These are phyloP conservation scores for Brotula barbata DNA, from an alignment of 2,797 vertebrate genomes.

Conservation along the genomic window DNA sequence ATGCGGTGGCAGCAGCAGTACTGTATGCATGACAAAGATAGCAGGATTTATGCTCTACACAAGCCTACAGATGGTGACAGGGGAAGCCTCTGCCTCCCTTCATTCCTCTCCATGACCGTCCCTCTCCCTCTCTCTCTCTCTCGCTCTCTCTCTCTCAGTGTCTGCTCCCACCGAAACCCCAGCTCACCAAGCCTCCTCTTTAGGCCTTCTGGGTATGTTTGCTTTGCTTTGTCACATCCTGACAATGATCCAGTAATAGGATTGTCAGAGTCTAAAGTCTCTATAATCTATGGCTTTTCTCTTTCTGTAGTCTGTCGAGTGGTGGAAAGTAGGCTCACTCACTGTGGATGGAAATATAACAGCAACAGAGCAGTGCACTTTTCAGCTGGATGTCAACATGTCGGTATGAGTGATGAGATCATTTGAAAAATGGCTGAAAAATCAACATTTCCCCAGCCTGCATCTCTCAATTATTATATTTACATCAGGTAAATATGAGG, in stretches of 20 bases:
- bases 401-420: too few species aligned
- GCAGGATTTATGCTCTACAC: slow-evolving; percentile 69
- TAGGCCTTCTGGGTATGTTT: slow-evolving; percentile 32
- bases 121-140: not conserved
- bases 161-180: slow-evolving; percentile 20
- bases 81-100: slow-evolving; percentile 61
- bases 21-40: slow-evolving; percentile 74
- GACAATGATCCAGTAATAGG: slow-evolving; percentile 60
- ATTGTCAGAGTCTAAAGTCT: slow-evolving; percentile 53
- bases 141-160: not conserved
- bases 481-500: too few species aligned
- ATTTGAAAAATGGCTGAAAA: too few species aligned
- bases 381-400: too few species aligned
- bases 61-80: slow-evolving; percentile 67
- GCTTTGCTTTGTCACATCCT: slow-evolving; percentile 54
- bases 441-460: too few species aligned
- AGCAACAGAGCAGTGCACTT: not conserved
- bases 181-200: not conserved
- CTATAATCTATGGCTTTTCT: slow-evolving; percentile 35
- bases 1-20: slow-evolving; percentile 60
- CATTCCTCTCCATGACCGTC: slow-evolving; percentile 28
- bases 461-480: too few species aligned
- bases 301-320: slow-evolving; percentile 23
- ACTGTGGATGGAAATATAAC: not conserved
- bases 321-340: slow-evolving; percentile 20